phyloP scores from a whole-genome alignment of 2,888 invertebrate species.

The Eristalis tenax region DNA sequence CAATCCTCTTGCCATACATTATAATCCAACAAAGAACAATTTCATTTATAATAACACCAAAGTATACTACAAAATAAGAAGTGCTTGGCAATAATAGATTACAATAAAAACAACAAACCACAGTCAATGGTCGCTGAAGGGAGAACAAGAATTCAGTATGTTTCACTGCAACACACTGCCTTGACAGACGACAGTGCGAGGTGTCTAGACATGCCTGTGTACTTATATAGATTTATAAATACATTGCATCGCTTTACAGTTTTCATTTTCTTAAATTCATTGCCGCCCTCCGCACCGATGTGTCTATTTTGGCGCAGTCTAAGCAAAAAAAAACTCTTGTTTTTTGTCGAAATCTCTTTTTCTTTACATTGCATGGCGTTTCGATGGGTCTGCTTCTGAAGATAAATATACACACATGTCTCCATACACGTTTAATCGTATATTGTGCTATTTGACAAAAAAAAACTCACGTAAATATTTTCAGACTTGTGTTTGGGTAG shows the following conservation, averaged over 20 bases:
- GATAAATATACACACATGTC: background rate
- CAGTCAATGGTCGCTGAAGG: background rate
- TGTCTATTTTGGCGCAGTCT: slow-evolving; percentile 1
- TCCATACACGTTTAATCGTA: background rate
- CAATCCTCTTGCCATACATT: background rate
- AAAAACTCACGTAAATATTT: background rate
- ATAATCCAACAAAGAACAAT: background rate
- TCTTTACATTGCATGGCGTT: background rate
- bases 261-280: slow-evolving; percentile 1
- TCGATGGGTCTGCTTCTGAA: background rate
- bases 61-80: slow-evolving; percentile 2
- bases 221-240: slow-evolving; percentile 23
- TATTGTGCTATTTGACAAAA: background rate
- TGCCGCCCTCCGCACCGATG: slow-evolving; percentile 6
- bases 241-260: background rate
- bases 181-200: slow-evolving; percentile 12
- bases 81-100: background rate
- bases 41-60: slow-evolving; percentile 32
- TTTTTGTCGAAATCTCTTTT: background rate
- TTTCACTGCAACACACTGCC: background rate
- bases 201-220: slow-evolving; percentile 23
- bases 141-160: background rate
- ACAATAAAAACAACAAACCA: background rate
- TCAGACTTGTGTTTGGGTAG: background rate
- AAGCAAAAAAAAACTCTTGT: background rate